phyloP scores from a whole-genome alignment of 2,888 invertebrate genomes.

The Amorpha juglandis region DNA sequence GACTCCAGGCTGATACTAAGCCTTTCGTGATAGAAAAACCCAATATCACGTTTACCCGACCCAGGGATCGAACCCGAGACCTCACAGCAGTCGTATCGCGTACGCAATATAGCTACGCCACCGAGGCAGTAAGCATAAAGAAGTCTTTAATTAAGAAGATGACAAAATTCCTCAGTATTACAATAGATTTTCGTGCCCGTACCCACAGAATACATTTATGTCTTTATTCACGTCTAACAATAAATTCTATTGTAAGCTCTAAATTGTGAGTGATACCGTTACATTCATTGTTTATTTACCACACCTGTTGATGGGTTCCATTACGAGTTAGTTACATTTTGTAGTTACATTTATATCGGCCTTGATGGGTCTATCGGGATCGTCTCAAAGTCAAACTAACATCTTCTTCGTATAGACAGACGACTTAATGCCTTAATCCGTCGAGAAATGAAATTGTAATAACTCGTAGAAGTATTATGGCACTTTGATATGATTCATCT shows the following conservation, averaged over 20 bases:
- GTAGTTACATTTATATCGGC: constrained; percentile 9
- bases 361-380: constrained; percentile 1
- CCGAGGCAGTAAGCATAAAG: no score
- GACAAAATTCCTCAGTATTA: no score
- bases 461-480: background rate
- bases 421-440: background rate
- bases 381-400: background rate
- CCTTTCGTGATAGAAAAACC: no score
- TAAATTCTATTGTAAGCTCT: background rate
- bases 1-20: no score
- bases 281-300: background rate
- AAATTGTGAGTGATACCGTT: background rate
- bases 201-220: background rate
- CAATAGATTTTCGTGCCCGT: background rate
- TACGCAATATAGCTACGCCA: no score
- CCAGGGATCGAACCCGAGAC: no score
- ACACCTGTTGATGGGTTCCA: constrained; percentile 15
- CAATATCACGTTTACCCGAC: no score
- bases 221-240: background rate
- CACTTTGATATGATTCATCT: constrained; percentile 1
- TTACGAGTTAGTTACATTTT: constrained; percentile 2
- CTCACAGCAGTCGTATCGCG: no score
- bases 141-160: no score
- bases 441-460: background rate
- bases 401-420: constrained; percentile 7